Percentiles rank a stretch among this genome's conserved stretches.
Evolutionary conservation across 2,797 vertebrate species (phyloP).

Genomic region (Pseudocheirus occidentalis): DNA sequence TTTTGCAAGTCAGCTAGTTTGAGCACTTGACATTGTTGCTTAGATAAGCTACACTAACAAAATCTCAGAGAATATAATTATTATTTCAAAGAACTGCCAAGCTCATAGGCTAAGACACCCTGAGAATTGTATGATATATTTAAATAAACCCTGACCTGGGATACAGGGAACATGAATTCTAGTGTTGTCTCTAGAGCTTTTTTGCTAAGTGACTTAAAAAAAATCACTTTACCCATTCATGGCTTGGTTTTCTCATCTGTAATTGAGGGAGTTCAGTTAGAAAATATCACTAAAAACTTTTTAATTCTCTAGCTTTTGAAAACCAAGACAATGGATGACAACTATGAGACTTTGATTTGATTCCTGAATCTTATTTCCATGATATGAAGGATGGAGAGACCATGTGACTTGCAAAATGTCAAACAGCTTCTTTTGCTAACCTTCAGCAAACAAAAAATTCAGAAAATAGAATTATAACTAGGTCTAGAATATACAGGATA

Average conservation of each 20-base stretch:
- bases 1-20: conserved; percentile 14
- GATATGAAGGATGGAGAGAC: not conserved
- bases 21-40: not conserved
- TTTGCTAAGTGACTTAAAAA: not conserved
- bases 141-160: not conserved
- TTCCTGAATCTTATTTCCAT: not conserved
- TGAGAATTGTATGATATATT: conserved; percentile 10
- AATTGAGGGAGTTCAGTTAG: not conserved
- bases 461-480: not conserved
- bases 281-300: not conserved
- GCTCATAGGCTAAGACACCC: not conserved
- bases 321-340: not conserved
- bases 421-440: not conserved
- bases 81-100: conserved; percentile 2
- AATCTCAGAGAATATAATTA: not conserved
- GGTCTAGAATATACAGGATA: not conserved
- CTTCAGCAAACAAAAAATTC: not conserved
- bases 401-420: not conserved
- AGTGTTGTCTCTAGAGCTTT: not conserved
- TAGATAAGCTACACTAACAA: conserved; percentile 33
- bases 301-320: not conserved
- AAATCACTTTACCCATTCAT: not conserved
- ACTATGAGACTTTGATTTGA: not conserved
- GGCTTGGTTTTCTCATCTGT: not conserved
- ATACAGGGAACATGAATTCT: not conserved